Evolutionary conservation across 1,140 invertebrate species (phyloP).

Genomic region (Marisa cornuarietis): DNA sequence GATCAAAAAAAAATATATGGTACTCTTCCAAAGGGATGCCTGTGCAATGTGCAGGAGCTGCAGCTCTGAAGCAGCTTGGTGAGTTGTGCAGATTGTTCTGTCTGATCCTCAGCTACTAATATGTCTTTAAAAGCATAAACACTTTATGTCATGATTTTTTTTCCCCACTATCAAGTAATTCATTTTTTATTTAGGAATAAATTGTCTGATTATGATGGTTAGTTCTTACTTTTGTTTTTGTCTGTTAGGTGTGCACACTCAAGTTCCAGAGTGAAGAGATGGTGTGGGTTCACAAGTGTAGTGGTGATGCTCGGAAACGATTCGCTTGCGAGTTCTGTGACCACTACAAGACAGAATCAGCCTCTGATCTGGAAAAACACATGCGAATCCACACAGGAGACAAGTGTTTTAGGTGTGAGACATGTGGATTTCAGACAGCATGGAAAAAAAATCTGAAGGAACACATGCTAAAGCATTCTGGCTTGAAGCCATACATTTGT

Average conservation of each 20-base stretch:
- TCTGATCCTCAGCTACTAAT: too few relatives aligned
- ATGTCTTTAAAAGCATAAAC: too few relatives aligned
- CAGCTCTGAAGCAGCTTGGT: too few relatives aligned
- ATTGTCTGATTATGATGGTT: too few relatives aligned
- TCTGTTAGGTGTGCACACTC: conserved; percentile 30
- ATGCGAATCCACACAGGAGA: conserved; percentile 38
- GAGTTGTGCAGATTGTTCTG: too few relatives aligned
- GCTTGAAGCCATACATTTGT: conserved; percentile 47
- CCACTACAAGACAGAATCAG: conserved; percentile 38
- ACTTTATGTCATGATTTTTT: too few relatives aligned
- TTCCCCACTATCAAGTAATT: too few relatives aligned
- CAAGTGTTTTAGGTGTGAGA: conserved; percentile 33
- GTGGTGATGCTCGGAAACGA: conserved; percentile 34
- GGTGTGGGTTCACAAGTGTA: conserved; percentile 41
- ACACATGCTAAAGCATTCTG: conserved; percentile 49
- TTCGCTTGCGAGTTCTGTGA: conserved; percentile 39
- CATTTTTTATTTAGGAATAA: too few relatives aligned
- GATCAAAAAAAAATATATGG: too few relatives aligned
- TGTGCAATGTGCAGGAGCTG: too few relatives aligned
- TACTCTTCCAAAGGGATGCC: too few relatives aligned
- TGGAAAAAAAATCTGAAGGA: conserved; percentile 45
- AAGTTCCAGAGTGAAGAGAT: conserved; percentile 37
- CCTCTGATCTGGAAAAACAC: conserved; percentile 55
- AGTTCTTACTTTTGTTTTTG: neutral
- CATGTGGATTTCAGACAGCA: conserved; percentile 35